Conservation (phyloP, 2,888 invertebrate genomes). For the Drosophila pseudotalamancana region DNA sequence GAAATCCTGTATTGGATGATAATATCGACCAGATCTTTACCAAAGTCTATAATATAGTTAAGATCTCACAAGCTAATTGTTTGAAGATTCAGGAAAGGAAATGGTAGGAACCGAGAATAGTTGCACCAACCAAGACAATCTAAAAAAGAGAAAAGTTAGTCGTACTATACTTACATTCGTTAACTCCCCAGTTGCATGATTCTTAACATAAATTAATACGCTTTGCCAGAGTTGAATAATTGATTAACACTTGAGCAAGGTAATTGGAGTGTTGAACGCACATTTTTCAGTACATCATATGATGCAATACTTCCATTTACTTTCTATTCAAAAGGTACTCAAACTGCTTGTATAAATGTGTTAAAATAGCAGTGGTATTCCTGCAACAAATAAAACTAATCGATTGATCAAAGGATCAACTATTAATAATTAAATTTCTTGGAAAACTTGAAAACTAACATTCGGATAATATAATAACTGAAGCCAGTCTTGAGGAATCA, state of each 20-base stretch:
- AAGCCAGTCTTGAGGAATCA: background rate
- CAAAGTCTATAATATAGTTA: background rate
- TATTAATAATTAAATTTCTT: no score
- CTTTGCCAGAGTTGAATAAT: background rate
- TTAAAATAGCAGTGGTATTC: background rate
- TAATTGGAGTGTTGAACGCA: background rate
- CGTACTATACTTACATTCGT: no score
- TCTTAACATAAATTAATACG: background rate
- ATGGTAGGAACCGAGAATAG: no score
- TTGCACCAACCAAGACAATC: no score
- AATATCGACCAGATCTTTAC: background rate
- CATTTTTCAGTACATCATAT: background rate
- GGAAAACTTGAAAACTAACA: background rate
- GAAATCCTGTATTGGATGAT: background rate
- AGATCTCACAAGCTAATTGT: no score
- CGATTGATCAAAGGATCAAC: background rate
- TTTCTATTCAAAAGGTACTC: background rate
- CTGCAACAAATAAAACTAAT: background rate
- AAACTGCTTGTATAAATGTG: constrained; percentile 8
- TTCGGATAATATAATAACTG: background rate
- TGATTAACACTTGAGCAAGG: background rate
- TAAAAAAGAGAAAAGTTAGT: no score
- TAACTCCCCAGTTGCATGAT: background rate
- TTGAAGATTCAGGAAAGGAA: no score
- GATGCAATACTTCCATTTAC: background rate